phyloP scores from a whole-genome alignment of 2,113 vertebrate genomes.

The Spheniscus mendiculus region DNA sequence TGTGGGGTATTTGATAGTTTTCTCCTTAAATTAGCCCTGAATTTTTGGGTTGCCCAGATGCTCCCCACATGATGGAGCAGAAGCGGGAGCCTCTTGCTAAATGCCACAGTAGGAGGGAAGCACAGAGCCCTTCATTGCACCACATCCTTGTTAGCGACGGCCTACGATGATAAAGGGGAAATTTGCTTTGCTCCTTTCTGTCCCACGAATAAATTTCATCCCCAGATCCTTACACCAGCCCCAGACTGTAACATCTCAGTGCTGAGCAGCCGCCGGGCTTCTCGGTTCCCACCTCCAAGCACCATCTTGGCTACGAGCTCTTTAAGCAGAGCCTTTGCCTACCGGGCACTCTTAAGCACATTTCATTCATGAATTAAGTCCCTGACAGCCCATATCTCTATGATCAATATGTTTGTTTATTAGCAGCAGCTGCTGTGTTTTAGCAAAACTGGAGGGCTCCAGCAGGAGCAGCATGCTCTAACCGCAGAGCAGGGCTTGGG shows the following conservation, averaged over 20 bases:
- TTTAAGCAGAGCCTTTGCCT: slow-evolving; percentile 62
- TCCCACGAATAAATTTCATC: not conserved
- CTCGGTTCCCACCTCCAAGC: not conserved
- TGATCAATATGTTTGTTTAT: slow-evolving; percentile 88
- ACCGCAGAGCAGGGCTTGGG: slow-evolving; percentile 70
- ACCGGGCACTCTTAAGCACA: slow-evolving; percentile 63
- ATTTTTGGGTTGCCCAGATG: not conserved
- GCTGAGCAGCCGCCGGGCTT: not conserved
- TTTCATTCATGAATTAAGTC: slow-evolving; percentile 84
- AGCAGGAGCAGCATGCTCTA: slow-evolving; percentile 23
- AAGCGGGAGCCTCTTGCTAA: not conserved
- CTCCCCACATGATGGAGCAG: rapidly evolving
- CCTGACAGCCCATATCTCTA: slow-evolving; percentile 81
- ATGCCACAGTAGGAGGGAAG: not conserved
- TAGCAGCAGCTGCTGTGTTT: slow-evolving; percentile 79
- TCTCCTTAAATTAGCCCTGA: not conserved
- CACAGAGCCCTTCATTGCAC: not conserved
- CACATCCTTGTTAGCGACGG: not conserved
- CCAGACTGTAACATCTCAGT: rapidly evolving
- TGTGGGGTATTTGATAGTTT: not conserved
- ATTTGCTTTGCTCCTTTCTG: not conserved
- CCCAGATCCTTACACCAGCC: not conserved
- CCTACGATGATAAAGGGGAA: not conserved
- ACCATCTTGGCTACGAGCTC: slow-evolving; percentile 5
- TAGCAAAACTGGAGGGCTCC: slow-evolving; percentile 66